phyloP scores from a whole-genome alignment of 92 coral and sea anemone genomes.

The Palythoa grandiflora region DNA sequence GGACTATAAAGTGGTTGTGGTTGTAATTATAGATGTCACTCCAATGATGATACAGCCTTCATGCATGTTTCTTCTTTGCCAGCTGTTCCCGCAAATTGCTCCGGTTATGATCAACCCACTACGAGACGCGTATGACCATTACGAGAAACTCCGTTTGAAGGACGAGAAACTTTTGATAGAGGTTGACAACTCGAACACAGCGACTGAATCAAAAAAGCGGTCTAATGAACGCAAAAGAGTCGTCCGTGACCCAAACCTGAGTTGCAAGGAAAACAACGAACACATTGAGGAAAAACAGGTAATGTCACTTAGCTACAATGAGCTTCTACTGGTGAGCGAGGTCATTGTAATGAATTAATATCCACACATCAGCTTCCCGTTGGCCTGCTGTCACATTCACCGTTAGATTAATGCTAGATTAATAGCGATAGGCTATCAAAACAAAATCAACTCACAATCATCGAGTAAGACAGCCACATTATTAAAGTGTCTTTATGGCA shows the following conservation, averaged over 20 bases:
- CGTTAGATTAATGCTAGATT: too few species aligned
- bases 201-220: background rate
- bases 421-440: too few species aligned
- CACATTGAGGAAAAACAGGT: slow-evolving; percentile 27
- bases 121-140: slow-evolving; percentile 75
- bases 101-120: slow-evolving; percentile 74
- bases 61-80: background rate
- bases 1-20: background rate
- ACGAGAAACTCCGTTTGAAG: slow-evolving; percentile 68
- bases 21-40: background rate
- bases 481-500: too few species aligned
- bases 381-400: too few species aligned
- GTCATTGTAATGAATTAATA: background rate
- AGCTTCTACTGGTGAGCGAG: background rate
- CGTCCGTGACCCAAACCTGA: background rate
- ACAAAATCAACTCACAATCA: background rate
- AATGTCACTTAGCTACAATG: background rate
- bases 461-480: background rate
- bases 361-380: background rate
- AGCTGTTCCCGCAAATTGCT: slow-evolving; percentile 83
- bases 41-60: background rate
- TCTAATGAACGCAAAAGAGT: slow-evolving; percentile 1
- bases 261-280: background rate
- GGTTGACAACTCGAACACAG: background rate
- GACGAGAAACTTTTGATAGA: slow-evolving; percentile 5